Conservation (phyloP, 2,888 invertebrate species). For the Leptopilina drosophilae region DNA sequence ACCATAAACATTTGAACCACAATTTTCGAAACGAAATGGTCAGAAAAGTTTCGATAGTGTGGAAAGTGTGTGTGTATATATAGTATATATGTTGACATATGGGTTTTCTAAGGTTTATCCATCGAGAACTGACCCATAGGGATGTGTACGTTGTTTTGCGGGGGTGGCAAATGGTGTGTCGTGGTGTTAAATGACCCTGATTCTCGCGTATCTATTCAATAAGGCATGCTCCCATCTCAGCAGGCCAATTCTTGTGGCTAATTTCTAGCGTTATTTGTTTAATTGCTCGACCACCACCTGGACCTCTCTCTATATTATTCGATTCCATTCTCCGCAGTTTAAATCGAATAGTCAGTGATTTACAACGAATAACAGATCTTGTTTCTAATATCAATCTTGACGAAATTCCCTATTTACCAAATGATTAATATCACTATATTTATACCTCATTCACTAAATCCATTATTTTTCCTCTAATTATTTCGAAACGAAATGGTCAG, state of each 20-base stretch:
- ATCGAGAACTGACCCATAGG: slow-evolving; percentile 51
- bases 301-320: slow-evolving; percentile 51
- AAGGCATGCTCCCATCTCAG: slow-evolving; percentile 55
- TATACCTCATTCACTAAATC: no score
- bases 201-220: slow-evolving; percentile 60
- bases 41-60: background rate
- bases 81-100: slow-evolving; percentile 61
- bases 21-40: slow-evolving; percentile 16
- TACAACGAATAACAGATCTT: background rate
- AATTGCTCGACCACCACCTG: slow-evolving; percentile 68
- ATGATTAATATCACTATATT: no score
- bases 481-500: no score
- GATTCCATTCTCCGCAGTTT: slow-evolving; percentile 47
- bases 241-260: slow-evolving; percentile 68
- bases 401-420: background rate
- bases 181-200: slow-evolving; percentile 69
- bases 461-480: no score
- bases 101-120: slow-evolving; percentile 61
- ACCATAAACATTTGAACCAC: slow-evolving; percentile 18
- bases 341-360: slow-evolving; percentile 18
- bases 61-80: background rate
- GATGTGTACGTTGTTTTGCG: slow-evolving; percentile 54
- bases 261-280: slow-evolving; percentile 70
- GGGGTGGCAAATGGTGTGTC: slow-evolving; percentile 70
- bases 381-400: background rate